Conservation (phyloP, 2,888 invertebrate species). For the Abscondita cerata region DNA sequence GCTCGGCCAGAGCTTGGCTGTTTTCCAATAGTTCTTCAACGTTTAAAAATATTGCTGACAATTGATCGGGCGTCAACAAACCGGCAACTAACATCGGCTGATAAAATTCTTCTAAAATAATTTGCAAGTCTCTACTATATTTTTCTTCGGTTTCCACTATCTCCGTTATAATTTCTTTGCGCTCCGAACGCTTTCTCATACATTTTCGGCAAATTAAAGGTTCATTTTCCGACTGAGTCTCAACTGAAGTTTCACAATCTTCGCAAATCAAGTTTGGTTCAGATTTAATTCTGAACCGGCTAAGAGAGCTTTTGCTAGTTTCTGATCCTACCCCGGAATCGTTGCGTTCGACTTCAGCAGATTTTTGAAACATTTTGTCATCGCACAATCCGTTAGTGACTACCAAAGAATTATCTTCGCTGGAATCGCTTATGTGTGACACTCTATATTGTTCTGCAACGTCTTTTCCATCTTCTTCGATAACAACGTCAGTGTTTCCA, state of each 20-base stretch:
- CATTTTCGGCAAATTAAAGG: slow-evolving; percentile 89
- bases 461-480: slow-evolving; percentile 64
- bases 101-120: slow-evolving; percentile 91
- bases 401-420: slow-evolving; percentile 79
- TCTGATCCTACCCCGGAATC: slow-evolving; percentile 94
- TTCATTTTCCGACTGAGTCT: slow-evolving; percentile 77
- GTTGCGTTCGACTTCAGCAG: slow-evolving; percentile 85
- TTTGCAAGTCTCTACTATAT: slow-evolving; percentile 90
- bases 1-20: slow-evolving; percentile 84
- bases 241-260: slow-evolving; percentile 85
- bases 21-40: slow-evolving; percentile 91
- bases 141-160: slow-evolving; percentile 96
- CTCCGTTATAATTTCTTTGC: slow-evolving; percentile 93
- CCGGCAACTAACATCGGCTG: slow-evolving; percentile 94
- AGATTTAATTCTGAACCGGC: slow-evolving; percentile 73
- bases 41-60: slow-evolving; percentile 91
- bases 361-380: slow-evolving; percentile 65
- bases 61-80: slow-evolving; percentile 87
- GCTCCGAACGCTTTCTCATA: slow-evolving; percentile 83
- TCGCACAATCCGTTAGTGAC: slow-evolving; percentile 66
- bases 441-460: slow-evolving; percentile 69
- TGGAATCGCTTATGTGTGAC: slow-evolving; percentile 81
- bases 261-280: slow-evolving; percentile 67
- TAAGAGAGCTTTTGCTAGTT: slow-evolving; percentile 85
- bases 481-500: slow-evolving; percentile 60